Evolutionary conservation across 2,888 invertebrate genomes (phyloP).

Genomic region (Keiferia lycopersicella): DNA sequence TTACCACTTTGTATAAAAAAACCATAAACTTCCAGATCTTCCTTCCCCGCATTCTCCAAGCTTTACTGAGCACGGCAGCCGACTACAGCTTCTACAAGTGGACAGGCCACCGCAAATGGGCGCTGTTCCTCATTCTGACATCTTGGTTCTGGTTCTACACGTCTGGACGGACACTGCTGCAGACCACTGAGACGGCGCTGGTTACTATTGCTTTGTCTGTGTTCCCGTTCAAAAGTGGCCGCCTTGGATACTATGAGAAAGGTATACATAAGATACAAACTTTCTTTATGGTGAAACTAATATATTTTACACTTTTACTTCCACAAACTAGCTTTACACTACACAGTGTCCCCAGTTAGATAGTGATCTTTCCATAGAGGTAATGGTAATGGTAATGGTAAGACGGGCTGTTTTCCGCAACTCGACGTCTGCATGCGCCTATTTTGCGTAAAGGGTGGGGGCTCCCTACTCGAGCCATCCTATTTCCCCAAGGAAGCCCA

Average conservation of each 20-base stretch:
- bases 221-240: constrained; percentile 85
- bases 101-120: constrained; percentile 88
- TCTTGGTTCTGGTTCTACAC: constrained; percentile 97
- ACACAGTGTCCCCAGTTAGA: no score
- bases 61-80: constrained; percentile 87
- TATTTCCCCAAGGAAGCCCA: no score
- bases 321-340: no score
- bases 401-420: no score
- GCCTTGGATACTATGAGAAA: constrained; percentile 58
- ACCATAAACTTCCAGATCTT: constrained; percentile 73
- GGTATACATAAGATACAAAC: constrained; percentile 43
- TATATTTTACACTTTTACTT: no score
- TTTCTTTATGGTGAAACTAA: background rate
- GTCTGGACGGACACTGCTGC: constrained; percentile 92
- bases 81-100: constrained; percentile 88
- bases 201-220: constrained; percentile 90
- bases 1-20: no score
- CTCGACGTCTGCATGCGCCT: no score
- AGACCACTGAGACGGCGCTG: constrained; percentile 91
- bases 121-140: constrained; percentile 86
- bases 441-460: no score
- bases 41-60: constrained; percentile 91
- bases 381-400: no score
- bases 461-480: no score
- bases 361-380: no score